Base-by-base conservation (phyloP, 2,888 invertebrate genomes). In the Pristionchus fissidentatus region DNA sequence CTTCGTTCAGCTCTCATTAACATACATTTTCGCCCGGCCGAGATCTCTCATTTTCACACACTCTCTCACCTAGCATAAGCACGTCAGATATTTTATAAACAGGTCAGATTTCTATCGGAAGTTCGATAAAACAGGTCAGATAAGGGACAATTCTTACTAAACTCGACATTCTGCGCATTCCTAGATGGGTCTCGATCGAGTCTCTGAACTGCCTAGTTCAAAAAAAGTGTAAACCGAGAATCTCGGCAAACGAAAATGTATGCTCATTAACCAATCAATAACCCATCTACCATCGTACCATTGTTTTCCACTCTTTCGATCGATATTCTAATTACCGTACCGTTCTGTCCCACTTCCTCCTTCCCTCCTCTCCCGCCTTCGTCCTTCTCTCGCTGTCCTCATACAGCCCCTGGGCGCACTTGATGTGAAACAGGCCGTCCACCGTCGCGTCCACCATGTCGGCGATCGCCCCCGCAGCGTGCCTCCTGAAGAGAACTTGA, bases 401-500 rank as follows among this genome's bases (percentile, higher is more conserved):
- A n/a, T n/a, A n/a, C 49, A 82, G 32, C 29, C 80, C 82, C 35
- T 49, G 66, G 35, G 52, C 49, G 41, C 82, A 84, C 49, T 84
- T 79, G 13, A 84, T 49, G 22, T 73, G 80, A 84, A 90, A 91
- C 82, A 91, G 89, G 3, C 86, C 86, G 26, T 87, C 86, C 32
- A 91, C 86, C 4, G 87, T 43, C 77, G 85, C 84, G 49, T 89
- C 90, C 41, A 91, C 84, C 75, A 91, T 87, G 32, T 86, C 84
- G 46, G 89, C 85, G 7, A 91, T 83, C 5, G 90, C 88, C 8
- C 85, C 77, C 75, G 88, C 87, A n/a, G 90, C 79, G 41, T 89
- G 87, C 0, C 84, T 84, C 13, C 89, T 89, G 79, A 55, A 87
- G 62, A 15, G 19, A 8, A 4, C 15, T 3, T 52, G 52, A 52